Evolutionary conservation across 2,113 vertebrate species (phyloP).

Genomic region (Uria lomvia): DNA sequence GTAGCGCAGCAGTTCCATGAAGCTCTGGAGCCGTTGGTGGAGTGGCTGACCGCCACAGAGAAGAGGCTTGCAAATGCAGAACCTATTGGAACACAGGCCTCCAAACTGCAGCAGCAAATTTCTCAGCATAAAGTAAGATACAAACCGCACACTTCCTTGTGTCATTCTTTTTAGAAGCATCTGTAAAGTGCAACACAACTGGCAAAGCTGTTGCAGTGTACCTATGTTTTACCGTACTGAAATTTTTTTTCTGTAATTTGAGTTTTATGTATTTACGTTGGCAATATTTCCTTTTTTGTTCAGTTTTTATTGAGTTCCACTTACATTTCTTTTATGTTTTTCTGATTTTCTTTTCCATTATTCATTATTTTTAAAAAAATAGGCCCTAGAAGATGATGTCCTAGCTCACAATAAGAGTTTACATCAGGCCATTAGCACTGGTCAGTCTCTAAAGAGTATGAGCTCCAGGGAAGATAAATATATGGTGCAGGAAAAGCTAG

Average conservation of each 20-base stretch:
- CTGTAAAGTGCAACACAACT: not conserved
- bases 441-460: conserved; percentile 88
- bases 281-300: conserved; percentile 11
- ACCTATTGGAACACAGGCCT: conserved; percentile 89
- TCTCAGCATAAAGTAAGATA: conserved; percentile 88
- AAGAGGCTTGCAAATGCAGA: conserved; percentile 89
- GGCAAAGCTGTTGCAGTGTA: not conserved
- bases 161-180: not conserved
- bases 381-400: conserved; percentile 94
- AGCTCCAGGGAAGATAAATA: conserved; percentile 94
- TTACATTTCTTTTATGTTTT: conserved; percentile 66
- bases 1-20: conserved; percentile 96
- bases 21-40: conserved; percentile 87
- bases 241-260: conserved; percentile 13
- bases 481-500: conserved; percentile 91
- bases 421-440: conserved; percentile 88
- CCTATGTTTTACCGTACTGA: not conserved
- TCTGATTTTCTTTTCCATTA: conserved; percentile 65
- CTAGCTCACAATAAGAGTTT: conserved; percentile 88
- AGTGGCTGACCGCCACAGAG: conserved; percentile 87
- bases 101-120: conserved; percentile 91
- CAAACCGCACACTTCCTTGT: not conserved
- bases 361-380: conserved; percentile 54
- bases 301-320: conserved; percentile 41
- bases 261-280: conserved; percentile 29